Evolutionary conservation across 2,113 vertebrate species (phyloP).

Genomic region (Protobothrops mucrosquamatus): DNA sequence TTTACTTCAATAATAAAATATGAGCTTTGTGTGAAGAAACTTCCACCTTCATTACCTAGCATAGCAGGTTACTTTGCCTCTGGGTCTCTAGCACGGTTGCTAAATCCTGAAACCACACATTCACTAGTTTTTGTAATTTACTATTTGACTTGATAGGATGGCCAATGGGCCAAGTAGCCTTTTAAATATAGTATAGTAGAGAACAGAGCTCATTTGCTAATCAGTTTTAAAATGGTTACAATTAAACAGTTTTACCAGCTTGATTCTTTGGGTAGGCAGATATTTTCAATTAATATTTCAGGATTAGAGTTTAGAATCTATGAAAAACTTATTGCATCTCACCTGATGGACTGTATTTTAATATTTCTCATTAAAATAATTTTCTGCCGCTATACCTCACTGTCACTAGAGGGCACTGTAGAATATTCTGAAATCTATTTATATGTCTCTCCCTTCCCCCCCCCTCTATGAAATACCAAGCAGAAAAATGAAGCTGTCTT

Average conservation of each 20-base stretch:
- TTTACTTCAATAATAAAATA: background rate
- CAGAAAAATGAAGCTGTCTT: constrained; percentile 5
- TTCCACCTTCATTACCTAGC: background rate
- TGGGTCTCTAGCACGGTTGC: background rate
- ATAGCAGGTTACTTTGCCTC: background rate
- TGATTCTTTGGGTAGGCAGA: accelerated
- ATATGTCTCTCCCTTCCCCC: background rate
- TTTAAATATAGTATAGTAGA: background rate
- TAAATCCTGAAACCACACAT: background rate
- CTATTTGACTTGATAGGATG: background rate
- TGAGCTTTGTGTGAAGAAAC: background rate
- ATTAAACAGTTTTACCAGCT: background rate
- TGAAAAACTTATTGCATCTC: background rate
- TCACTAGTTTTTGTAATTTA: background rate
- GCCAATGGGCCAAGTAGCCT: background rate
- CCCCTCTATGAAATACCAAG: background rate
- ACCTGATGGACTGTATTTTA: background rate
- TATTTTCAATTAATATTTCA: constrained; percentile 12
- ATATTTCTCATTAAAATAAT: background rate
- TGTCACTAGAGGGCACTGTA: constrained; percentile 15
- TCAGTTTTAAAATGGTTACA: constrained; percentile 1
- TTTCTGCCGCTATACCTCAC: background rate
- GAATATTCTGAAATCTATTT: background rate
- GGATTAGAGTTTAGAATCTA: background rate
- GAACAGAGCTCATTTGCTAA: background rate